Percentiles rank a stretch among this genome's conserved stretches.
Evolutionary conservation across 1,140 invertebrate genomes (phyloP).

Genomic region (Heterodera carotae): DNA sequence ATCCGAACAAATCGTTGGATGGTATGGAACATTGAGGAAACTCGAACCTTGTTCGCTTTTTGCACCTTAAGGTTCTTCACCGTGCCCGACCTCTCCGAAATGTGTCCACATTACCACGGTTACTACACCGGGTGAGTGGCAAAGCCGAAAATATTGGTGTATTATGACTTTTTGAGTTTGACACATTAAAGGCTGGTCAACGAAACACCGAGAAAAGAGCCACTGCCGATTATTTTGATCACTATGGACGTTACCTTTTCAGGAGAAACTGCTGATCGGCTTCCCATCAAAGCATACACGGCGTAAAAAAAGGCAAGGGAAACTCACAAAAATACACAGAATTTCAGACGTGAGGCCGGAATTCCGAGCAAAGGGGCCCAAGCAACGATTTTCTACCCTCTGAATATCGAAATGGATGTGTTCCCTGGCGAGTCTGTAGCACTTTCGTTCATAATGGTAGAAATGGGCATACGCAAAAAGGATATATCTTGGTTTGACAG

Average conservation of each 20-base stretch:
- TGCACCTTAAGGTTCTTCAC: slow-evolving; percentile 56
- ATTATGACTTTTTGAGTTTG: no score
- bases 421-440: slow-evolving; percentile 60
- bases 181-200: slow-evolving; percentile 23
- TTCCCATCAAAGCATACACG: slow-evolving; percentile 55
- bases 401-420: slow-evolving; percentile 61
- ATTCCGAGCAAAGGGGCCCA: slow-evolving; percentile 47
- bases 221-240: slow-evolving; percentile 50
- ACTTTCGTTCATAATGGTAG: slow-evolving; percentile 46
- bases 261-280: slow-evolving; percentile 35
- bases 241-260: slow-evolving; percentile 60
- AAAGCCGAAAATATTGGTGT: background rate
- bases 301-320: slow-evolving; percentile 30
- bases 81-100: slow-evolving; percentile 51
- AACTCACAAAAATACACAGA: slow-evolving; percentile 10
- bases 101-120: slow-evolving; percentile 54
- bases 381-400: slow-evolving; percentile 44
- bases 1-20: slow-evolving; percentile 61
- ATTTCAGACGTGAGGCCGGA: slow-evolving; percentile 57
- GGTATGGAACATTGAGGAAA: slow-evolving; percentile 36
- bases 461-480: background rate
- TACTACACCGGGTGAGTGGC: slow-evolving; percentile 49
- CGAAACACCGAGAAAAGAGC: slow-evolving; percentile 49
- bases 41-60: slow-evolving; percentile 16
- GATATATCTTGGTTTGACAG: slow-evolving; percentile 44